Evolutionary conservation across 2,888 invertebrate species (phyloP).

Genomic region (Drosophila pegasa): DNA sequence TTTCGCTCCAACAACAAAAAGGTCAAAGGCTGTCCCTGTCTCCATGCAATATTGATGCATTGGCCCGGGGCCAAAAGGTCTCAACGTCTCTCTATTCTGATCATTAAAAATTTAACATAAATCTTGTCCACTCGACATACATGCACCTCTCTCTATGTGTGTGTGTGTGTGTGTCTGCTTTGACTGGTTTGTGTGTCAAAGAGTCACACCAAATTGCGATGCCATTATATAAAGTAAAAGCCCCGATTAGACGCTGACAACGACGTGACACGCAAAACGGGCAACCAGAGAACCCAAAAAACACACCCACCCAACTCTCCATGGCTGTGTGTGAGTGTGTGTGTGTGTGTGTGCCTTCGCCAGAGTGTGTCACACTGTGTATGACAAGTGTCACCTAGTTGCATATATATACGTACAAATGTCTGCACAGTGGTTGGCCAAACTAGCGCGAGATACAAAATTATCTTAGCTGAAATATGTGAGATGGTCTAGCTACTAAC

Average conservation of each 20-base stretch:
- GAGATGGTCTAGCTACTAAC: not conserved
- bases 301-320: slow-evolving; percentile 56
- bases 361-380: slow-evolving; percentile 26
- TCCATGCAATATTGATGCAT: slow-evolving; percentile 69
- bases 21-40: slow-evolving; percentile 51
- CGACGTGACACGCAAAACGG: slow-evolving; percentile 45
- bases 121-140: slow-evolving; percentile 50
- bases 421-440: slow-evolving; percentile 52
- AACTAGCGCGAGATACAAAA: not conserved
- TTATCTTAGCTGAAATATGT: not conserved
- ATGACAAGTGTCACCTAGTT: slow-evolving; percentile 71
- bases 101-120: slow-evolving; percentile 62
- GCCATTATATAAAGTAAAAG: slow-evolving; percentile 70
- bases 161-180: slow-evolving; percentile 11
- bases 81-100: slow-evolving; percentile 11
- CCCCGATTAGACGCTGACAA: slow-evolving; percentile 65
- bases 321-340: slow-evolving; percentile 8
- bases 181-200: slow-evolving; percentile 66
- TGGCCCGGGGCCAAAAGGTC: slow-evolving; percentile 26
- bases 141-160: slow-evolving; percentile 17
- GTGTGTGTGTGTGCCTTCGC: slow-evolving; percentile 24
- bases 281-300: slow-evolving; percentile 40
- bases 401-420: slow-evolving; percentile 10
- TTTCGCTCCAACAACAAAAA: slow-evolving; percentile 12
- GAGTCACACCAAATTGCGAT: slow-evolving; percentile 65